These are phyloP conservation scores for Caretta caretta DNA, from an alignment of 2,113 vertebrate genomes.

Conservation along the genomic window DNA sequence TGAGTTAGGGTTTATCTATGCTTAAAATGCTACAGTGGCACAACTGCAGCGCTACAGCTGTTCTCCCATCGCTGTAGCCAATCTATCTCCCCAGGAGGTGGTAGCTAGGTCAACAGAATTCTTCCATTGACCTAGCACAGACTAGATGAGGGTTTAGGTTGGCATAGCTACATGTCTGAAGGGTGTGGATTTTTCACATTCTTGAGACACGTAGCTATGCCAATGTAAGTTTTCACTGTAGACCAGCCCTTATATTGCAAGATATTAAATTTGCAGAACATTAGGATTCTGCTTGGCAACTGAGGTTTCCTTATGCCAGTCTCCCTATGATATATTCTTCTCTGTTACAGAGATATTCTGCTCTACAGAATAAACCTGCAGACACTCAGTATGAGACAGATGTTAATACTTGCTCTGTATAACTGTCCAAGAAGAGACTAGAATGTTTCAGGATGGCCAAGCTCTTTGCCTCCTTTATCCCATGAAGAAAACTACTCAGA, in stretches of 20 bases:
- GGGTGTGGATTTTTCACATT: neutral
- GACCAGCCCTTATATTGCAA: neutral
- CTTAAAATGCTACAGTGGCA: neutral
- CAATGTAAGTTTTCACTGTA: neutral
- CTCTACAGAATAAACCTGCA: conserved; percentile 52
- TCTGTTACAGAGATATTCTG: conserved; percentile 47
- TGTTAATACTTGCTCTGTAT: conserved; percentile 87
- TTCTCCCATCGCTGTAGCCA: neutral
- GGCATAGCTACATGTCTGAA: neutral
- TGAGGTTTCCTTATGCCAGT: conserved; percentile 38
- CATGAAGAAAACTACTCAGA: conserved; percentile 89
- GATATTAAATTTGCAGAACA: conserved; percentile 12
- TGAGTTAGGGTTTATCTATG: neutral
- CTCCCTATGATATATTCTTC: conserved; percentile 54
- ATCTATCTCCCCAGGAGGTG: neutral
- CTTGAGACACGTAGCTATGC: neutral
- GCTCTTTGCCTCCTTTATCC: conserved; percentile 85
- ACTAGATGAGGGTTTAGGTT: neutral
- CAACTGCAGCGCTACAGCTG: too few species aligned
- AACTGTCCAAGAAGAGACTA: conserved; percentile 90
- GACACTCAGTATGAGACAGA: conserved; percentile 61
- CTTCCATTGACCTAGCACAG: neutral
- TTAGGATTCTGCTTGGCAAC: conserved; percentile 22
- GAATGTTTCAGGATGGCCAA: conserved; percentile 91
- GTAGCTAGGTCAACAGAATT: neutral